Conservation (phyloP, 2,888 invertebrate species). For the Thymelicus sylvestris region DNA sequence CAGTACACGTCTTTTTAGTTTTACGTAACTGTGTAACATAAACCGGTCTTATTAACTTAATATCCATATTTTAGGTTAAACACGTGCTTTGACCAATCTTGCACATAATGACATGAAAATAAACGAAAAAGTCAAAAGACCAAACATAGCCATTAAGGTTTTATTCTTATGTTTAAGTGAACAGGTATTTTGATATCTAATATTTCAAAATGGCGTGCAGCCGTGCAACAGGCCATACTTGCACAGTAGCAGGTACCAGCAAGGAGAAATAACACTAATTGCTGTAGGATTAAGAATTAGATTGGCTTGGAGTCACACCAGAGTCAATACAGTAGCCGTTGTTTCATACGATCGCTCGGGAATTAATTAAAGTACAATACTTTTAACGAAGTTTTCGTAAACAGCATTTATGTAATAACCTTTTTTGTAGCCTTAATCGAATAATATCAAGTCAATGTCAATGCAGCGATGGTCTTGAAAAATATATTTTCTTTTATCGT, state of each 20-base stretch:
- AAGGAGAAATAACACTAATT: slow-evolving; percentile 4
- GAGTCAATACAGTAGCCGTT: slow-evolving; percentile 31
- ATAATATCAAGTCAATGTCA: no score
- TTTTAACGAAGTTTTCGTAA: slow-evolving; percentile 16
- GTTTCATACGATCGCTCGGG: slow-evolving; percentile 30
- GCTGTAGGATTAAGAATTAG: neutral
- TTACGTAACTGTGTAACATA: slow-evolving; percentile 4
- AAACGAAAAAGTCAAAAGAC: neutral
- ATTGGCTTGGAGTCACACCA: neutral
- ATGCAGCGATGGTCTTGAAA: no score
- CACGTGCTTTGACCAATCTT: slow-evolving; percentile 13
- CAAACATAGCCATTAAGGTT: slow-evolving; percentile 11
- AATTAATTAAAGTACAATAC: slow-evolving; percentile 20
- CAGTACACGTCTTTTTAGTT: slow-evolving; percentile 1
- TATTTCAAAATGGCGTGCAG: slow-evolving; percentile 36
- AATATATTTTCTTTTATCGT: no score
- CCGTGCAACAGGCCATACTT: slow-evolving; percentile 13
- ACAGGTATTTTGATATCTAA: slow-evolving; percentile 38
- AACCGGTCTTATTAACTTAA: slow-evolving; percentile 21
- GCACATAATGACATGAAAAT: neutral
- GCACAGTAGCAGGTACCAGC: slow-evolving; percentile 13
- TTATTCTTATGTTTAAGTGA: slow-evolving; percentile 22
- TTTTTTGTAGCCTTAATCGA: neutral
- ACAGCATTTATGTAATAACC: neutral
- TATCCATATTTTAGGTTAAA: slow-evolving; percentile 26